These are phyloP conservation scores for Terebella lapidaria DNA, from an alignment of 2,888 invertebrate species.

Conservation along the genomic window DNA sequence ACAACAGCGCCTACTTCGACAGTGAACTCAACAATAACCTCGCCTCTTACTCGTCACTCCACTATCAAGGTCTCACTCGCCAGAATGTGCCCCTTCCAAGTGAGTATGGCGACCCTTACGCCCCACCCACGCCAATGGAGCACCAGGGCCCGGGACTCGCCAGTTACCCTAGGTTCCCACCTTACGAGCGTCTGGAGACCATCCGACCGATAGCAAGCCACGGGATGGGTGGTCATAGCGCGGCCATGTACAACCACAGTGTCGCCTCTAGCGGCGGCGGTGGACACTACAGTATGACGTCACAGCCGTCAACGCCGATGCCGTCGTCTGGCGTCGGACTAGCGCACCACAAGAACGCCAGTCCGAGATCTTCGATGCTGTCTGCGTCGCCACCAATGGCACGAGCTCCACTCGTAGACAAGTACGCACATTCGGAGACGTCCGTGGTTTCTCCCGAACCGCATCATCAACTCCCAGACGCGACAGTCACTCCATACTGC, in stretches of 20 bases:
- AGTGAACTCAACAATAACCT: not conserved
- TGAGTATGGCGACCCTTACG: not conserved
- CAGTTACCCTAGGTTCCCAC: constrained; percentile 3
- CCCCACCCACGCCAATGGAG: not conserved
- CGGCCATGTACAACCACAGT: not conserved
- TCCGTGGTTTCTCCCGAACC: not conserved
- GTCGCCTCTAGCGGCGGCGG: not conserved
- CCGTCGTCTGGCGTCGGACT: not conserved
- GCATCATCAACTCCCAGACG: not conserved
- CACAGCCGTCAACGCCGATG: not conserved
- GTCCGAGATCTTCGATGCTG: too few relatives aligned
- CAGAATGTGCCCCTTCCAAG: not conserved
- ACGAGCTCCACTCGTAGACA: not conserved
- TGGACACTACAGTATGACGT: not conserved
- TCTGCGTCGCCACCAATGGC: too few relatives aligned
- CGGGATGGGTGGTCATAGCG: not conserved
- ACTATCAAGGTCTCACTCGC: not conserved
- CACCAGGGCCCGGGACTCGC: not conserved
- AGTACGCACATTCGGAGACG: not conserved
- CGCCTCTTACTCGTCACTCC: not conserved
- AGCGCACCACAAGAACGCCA: not conserved
- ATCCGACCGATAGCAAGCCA: not conserved
- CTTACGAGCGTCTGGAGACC: not conserved
- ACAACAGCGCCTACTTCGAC: not conserved
- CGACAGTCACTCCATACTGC: not conserved